A percentile compares a stretch with the other conserved stretches of the same genome.
Conservation (phyloP, 2,113 vertebrate genomes). For the Junco hyemalis region DNA sequence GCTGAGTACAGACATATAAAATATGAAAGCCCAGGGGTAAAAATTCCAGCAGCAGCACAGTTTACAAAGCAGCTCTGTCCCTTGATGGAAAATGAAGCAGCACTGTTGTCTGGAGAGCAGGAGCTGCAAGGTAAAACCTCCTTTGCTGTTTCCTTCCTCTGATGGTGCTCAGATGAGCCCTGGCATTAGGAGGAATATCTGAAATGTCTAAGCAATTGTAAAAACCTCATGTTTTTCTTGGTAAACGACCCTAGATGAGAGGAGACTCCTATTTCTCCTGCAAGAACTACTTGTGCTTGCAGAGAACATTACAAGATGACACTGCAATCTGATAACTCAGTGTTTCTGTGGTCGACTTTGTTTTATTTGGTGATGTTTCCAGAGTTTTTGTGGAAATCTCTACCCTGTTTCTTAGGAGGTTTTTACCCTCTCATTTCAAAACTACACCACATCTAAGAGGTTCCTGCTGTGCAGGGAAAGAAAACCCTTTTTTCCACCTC, state of each 20-base stretch:
- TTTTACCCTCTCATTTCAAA: constrained; percentile 13
- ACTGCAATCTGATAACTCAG: constrained; percentile 55
- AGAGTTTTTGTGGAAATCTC: constrained; percentile 54
- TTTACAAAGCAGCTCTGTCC: not conserved
- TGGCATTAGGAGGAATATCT: not conserved
- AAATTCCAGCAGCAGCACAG: not conserved
- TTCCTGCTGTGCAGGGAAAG: constrained; percentile 17
- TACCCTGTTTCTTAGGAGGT: not conserved
- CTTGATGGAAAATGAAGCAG: not conserved
- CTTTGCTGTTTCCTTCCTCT: not conserved
- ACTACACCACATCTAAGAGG: constrained; percentile 21
- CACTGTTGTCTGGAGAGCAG: not conserved
- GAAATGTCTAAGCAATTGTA: not conserved
- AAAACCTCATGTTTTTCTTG: not conserved
- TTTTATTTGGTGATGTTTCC: not conserved
- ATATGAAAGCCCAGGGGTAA: not conserved
- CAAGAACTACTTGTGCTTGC: constrained; percentile 4
- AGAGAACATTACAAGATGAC: not conserved
- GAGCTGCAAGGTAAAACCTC: not conserved
- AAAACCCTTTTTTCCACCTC: not conserved
- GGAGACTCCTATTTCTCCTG: not conserved
- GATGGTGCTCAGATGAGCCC: not conserved
- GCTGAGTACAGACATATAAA: not conserved
- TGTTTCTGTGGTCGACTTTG: not conserved
- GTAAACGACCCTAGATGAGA: not conserved